phyloP scores from a whole-genome alignment of 2,797 vertebrate species.

The Meriones psammophilus region DNA sequence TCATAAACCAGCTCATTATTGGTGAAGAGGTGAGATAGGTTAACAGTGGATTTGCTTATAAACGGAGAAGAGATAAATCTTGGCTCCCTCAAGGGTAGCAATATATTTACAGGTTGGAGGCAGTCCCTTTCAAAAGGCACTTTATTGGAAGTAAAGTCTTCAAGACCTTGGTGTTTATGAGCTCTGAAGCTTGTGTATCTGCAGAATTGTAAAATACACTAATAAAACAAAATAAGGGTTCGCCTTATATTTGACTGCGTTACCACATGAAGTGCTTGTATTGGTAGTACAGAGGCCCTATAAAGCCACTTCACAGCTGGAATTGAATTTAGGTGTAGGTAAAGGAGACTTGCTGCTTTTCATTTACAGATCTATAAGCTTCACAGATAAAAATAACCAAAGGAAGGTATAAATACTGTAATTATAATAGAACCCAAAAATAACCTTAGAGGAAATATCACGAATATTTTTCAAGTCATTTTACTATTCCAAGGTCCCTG shows the following conservation, averaged over 20 bases:
- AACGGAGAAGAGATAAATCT: constrained; percentile 82
- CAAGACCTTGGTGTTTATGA: constrained; percentile 79
- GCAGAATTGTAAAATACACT: constrained; percentile 78
- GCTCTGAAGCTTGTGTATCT: constrained; percentile 73
- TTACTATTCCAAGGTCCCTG: background rate
- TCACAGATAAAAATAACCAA: constrained; percentile 72
- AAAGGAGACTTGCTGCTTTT: constrained; percentile 51
- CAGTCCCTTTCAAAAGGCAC: constrained; percentile 68
- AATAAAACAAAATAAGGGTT: constrained; percentile 78
- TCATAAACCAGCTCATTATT: constrained; percentile 79
- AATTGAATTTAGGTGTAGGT: constrained; percentile 54
- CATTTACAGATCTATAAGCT: constrained; percentile 72
- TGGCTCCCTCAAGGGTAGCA: constrained; percentile 67
- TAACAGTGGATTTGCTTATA: constrained; percentile 82
- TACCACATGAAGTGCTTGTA: constrained; percentile 50
- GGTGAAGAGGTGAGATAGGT: constrained; percentile 77
- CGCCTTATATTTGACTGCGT: constrained; percentile 77
- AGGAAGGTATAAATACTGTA: background rate
- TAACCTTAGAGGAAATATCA: constrained; percentile 31
- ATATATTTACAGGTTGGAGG: constrained; percentile 73
- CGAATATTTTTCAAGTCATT: constrained; percentile 61
- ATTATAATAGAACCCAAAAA: background rate
- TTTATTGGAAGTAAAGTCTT: constrained; percentile 79
- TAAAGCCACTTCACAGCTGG: constrained; percentile 73
- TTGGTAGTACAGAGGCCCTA: constrained; percentile 23